Evolutionary conservation across 2,113 vertebrate genomes (phyloP).

Genomic region (Pristiophorus japonicus): DNA sequence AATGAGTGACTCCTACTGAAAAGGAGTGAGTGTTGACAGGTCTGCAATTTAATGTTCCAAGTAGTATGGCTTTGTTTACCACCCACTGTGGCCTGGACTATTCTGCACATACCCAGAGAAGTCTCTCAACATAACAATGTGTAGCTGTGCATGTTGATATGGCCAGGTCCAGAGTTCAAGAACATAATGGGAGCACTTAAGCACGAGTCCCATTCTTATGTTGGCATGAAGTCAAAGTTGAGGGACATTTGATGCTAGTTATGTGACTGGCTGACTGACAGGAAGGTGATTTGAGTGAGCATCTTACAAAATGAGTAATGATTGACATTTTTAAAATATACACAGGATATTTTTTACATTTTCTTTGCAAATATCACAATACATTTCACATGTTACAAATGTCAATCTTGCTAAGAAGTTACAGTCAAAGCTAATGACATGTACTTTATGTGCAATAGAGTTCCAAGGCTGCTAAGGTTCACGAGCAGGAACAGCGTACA

Average conservation of each 20-base stretch:
- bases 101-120: conserved; percentile 21
- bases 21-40: background rate
- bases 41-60: background rate
- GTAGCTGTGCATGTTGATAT: conserved; percentile 21
- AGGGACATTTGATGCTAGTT: background rate
- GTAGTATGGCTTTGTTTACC: background rate
- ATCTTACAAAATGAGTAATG: background rate
- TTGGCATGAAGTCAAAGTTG: background rate
- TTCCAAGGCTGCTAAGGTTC: background rate
- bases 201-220: background rate
- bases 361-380: background rate
- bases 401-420: conserved; percentile 11
- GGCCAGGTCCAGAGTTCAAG: background rate
- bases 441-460: background rate
- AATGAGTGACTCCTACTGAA: background rate
- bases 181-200: background rate
- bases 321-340: conserved; percentile 27
- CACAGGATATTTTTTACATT: background rate
- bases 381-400: background rate
- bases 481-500: background rate
- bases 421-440: background rate
- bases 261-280: background rate
- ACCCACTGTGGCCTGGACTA: conserved; percentile 3
- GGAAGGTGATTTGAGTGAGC: conserved; percentile 3
- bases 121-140: background rate